Evolutionary conservation across 2,797 vertebrate genomes (phyloP), one percentile per base, ranked within the genome.

Genomic region (Rhabdomys pumilio): DNA sequence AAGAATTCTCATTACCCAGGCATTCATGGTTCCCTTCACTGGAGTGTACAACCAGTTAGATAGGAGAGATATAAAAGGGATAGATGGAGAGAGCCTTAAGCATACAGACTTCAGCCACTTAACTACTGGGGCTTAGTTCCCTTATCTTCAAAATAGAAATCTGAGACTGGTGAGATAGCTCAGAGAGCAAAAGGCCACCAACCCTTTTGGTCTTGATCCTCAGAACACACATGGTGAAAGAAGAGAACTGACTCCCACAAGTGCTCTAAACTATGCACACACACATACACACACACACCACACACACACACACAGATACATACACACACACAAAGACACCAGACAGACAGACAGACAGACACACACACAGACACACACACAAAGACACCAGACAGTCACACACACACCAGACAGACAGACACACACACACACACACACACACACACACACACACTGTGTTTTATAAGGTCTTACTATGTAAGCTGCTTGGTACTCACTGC

Each of bases 1-100:
- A 96, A 94, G 86, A 84, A 92, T 50, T 89, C 57, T 83, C 44
- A 50, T 41, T 59, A 81, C 20, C 80, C 57, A 47, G 87, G 47
- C 29, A 50, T 57, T 95, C 41, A 59, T 67, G 44, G 61, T 34
- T 81, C 47, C 53, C 47, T 67, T 79, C 67, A 90, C 7, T 84
- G 20, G 22, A 81, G 6, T 61, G 6, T 29, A 91, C 3, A 34
- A 75, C 24, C 79, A 88, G 8, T 50, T 20, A 75, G 92, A 90
- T 61, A 0, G 26, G 31, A 41, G 14, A 76, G 92, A 86, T 47
- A 90, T 67, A 92, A 72, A 3, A 65, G 5, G 19, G 31, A 61
- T 72, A 77, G 65, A 53, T 17, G 6, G 44, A 59, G 65, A 83
- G 3, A 1, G 50, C 79, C n/a, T n/a, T 67, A 67, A 61, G 90